phyloP scores from a whole-genome alignment of 2,888 invertebrate species.

The Amaurobius ferox region DNA sequence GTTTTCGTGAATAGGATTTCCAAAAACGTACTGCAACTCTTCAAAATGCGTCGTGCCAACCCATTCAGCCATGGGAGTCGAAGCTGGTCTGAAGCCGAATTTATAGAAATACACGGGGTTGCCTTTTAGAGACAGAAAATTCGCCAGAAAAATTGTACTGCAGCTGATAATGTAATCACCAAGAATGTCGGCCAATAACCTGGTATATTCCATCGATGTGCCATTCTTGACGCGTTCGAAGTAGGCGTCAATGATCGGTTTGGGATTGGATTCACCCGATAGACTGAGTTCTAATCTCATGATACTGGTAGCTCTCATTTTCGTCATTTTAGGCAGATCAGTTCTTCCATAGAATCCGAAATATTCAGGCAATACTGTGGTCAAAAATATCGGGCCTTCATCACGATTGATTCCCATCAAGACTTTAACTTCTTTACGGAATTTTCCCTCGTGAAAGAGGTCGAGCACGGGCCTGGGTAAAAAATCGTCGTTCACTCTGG shows the following conservation, averaged over 20 bases:
- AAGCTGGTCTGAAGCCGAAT: slow-evolving; percentile 36
- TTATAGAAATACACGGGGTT: slow-evolving; percentile 64
- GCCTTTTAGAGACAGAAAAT: slow-evolving; percentile 33
- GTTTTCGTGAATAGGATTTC: slow-evolving; percentile 38
- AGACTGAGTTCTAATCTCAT: background rate
- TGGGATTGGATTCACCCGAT: background rate
- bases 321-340: background rate
- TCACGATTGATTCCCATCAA: slow-evolving; percentile 62
- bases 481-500: background rate
- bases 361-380: slow-evolving; percentile 8
- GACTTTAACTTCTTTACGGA: slow-evolving; percentile 44
- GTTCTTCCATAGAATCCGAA: slow-evolving; percentile 29
- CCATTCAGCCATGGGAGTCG: slow-evolving; percentile 45
- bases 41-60: slow-evolving; percentile 66
- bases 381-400: slow-evolving; percentile 69
- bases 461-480: background rate
- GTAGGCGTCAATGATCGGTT: slow-evolving; percentile 38
- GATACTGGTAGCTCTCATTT: background rate
- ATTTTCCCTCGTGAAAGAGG: background rate
- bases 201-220: slow-evolving; percentile 7
- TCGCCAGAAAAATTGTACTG: slow-evolving; percentile 41
- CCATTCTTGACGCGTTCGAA: slow-evolving; percentile 21
- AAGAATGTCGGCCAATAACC: slow-evolving; percentile 25
- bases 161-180: slow-evolving; percentile 65
- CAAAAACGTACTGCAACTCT: slow-evolving; percentile 67